phyloP scores from a whole-genome alignment of 2,113 vertebrate species.

The Boulengeromyrus knoepffleri region DNA sequence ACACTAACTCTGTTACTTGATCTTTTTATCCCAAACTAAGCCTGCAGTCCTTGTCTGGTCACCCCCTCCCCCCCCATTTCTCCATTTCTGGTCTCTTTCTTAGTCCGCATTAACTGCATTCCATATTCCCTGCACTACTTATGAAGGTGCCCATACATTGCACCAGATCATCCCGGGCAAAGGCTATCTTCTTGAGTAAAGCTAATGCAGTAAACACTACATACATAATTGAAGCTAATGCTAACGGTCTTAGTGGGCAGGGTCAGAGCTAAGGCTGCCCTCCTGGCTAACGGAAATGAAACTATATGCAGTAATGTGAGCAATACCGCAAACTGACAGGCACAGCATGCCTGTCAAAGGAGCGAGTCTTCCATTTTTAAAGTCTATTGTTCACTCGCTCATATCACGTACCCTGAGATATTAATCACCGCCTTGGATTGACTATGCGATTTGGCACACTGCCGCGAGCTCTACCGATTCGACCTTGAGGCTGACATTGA shows the following conservation, averaged over 20 bases:
- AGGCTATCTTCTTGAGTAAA: not conserved
- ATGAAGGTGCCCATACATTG: not conserved
- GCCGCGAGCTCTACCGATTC: slow-evolving; percentile 41
- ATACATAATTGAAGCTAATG: not conserved
- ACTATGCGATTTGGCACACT: slow-evolving; percentile 44
- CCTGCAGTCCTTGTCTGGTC: not conserved
- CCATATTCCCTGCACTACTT: not conserved
- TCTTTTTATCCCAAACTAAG: not conserved
- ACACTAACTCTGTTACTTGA: not conserved
- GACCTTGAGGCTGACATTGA: slow-evolving; percentile 49
- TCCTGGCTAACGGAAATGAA: not conserved
- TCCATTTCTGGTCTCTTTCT: not conserved
- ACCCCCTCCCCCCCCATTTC: not conserved
- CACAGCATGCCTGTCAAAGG: not conserved
- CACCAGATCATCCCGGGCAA: not conserved
- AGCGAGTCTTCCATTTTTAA: slow-evolving; percentile 50
- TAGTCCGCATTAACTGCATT: not conserved
- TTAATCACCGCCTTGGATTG: slow-evolving; percentile 53
- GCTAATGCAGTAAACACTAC: not conserved
- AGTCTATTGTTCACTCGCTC: slow-evolving; percentile 57
- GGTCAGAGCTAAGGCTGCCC: not conserved
- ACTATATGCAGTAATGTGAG: not conserved
- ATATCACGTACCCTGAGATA: slow-evolving; percentile 52
- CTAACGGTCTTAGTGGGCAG: not conserved
- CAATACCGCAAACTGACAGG: not conserved